These are phyloP conservation scores for Rhamphomyia laevipes DNA, from an alignment of 2,888 invertebrate species.

Conservation along the genomic window DNA sequence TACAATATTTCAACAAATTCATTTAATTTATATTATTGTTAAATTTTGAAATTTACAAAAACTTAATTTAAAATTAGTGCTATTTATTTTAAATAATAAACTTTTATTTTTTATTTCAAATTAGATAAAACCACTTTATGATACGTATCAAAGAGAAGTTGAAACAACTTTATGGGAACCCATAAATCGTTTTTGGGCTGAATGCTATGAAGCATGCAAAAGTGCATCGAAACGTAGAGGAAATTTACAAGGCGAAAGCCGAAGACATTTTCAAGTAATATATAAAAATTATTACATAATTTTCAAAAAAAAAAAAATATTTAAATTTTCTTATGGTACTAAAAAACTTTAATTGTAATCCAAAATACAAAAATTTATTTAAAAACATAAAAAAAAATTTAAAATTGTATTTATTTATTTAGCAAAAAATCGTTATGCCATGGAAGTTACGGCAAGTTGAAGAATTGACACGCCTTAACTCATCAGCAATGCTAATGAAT, in stretches of 20 bases:
- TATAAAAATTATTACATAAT: neutral
- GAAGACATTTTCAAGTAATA: constrained; percentile 43
- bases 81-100: neutral
- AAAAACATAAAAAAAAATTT: neutral
- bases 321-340: too few species aligned
- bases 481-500: constrained; percentile 38
- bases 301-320: too few species aligned
- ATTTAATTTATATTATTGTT: too few species aligned
- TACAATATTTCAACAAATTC: constrained; percentile 2
- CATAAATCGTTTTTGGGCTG: constrained; percentile 47
- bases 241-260: constrained; percentile 43
- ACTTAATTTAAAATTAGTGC: neutral
- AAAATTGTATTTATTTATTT: neutral
- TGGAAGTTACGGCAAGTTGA: constrained; percentile 40
- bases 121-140: constrained; percentile 43
- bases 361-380: neutral
- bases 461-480: constrained; percentile 42
- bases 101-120: constrained; percentile 14
- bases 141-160: constrained; percentile 42
- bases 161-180: constrained; percentile 41
- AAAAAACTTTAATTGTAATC: neutral
- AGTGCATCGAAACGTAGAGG: constrained; percentile 43
- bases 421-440: constrained; percentile 43
- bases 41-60: too few species aligned
- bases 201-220: constrained; percentile 49